Conservation (phyloP, 2,888 invertebrate genomes). For the Colletes collaris region DNA sequence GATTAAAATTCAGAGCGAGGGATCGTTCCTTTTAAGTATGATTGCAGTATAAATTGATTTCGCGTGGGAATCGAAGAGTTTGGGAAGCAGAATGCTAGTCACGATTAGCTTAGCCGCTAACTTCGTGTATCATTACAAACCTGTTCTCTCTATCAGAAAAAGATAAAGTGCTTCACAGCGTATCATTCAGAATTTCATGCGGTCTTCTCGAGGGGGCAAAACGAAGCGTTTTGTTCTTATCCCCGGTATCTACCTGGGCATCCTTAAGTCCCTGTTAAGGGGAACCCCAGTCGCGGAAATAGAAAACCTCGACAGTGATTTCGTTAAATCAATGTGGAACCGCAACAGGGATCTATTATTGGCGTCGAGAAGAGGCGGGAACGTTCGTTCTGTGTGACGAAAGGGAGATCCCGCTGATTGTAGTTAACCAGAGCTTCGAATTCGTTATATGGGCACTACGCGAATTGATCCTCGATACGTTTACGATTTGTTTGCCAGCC, state of each 20-base stretch:
- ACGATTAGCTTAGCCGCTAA: background rate
- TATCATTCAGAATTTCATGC: background rate
- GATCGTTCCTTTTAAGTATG: too few relatives aligned
- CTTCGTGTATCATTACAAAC: too few relatives aligned
- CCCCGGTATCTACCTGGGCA: background rate
- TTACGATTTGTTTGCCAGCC: slow-evolving; percentile 69
- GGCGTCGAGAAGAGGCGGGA: slow-evolving; percentile 47
- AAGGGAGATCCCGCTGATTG: slow-evolving; percentile 68
- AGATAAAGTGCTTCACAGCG: background rate
- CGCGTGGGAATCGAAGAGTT: too few relatives aligned
- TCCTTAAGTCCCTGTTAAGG: background rate
- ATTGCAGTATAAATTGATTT: too few relatives aligned
- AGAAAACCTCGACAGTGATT: slow-evolving; percentile 22
- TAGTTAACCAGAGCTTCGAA: slow-evolving; percentile 65
- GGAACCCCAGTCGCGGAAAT: slow-evolving; percentile 6
- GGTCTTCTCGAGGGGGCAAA: background rate
- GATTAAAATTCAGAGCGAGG: too few relatives aligned
- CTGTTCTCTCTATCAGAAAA: background rate
- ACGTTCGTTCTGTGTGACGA: slow-evolving; percentile 29
- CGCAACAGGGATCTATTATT: slow-evolving; percentile 48
- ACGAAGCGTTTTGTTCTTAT: background rate
- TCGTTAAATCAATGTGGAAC: slow-evolving; percentile 17
- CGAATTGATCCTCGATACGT: background rate
- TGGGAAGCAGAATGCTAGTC: too few relatives aligned
- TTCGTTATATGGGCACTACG: too few relatives aligned